A percentile compares a stretch with the other conserved stretches of the same genome.
These are phyloP conservation scores for Anguilla rostrata DNA, from an alignment of 2,113 vertebrate species.

Conservation along the genomic window DNA sequence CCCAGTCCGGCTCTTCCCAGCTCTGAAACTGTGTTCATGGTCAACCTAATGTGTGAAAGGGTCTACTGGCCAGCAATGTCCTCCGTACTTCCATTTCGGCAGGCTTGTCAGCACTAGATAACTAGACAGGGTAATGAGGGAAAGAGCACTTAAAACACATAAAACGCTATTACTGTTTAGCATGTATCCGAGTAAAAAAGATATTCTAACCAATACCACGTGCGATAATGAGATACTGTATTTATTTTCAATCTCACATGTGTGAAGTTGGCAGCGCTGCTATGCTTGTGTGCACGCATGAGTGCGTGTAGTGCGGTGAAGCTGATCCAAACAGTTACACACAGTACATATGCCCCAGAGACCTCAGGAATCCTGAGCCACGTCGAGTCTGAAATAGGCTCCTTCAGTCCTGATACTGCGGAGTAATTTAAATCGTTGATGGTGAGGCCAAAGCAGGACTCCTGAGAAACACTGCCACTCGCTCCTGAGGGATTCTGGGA, in stretches of 20 bases:
- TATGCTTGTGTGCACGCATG: not conserved
- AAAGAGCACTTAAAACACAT: not conserved
- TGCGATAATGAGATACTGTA: not conserved
- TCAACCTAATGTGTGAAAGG: constrained; percentile 10
- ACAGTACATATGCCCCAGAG: not conserved
- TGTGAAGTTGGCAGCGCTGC: not conserved
- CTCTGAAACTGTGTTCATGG: not conserved
- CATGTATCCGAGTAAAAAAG: not conserved
- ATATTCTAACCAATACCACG: not conserved
- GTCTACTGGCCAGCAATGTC: constrained; percentile 28
- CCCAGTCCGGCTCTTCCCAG: not conserved
- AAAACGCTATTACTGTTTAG: not conserved
- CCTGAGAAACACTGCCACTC: not conserved
- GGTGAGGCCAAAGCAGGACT: not conserved
- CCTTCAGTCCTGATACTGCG: not conserved
- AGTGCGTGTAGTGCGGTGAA: not conserved
- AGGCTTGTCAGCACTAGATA: constrained; percentile 29
- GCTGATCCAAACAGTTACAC: not conserved
- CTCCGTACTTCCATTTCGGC: constrained; percentile 14
- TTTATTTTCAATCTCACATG: not conserved
- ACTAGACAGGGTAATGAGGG: constrained; percentile 23
- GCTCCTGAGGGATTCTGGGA: not conserved
- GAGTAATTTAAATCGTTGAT: not conserved
- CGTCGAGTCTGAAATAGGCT: not conserved
- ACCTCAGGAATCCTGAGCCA: not conserved